Evolutionary conservation across 2,888 invertebrate genomes (phyloP).

Genomic region (Hipparchia semele): DNA sequence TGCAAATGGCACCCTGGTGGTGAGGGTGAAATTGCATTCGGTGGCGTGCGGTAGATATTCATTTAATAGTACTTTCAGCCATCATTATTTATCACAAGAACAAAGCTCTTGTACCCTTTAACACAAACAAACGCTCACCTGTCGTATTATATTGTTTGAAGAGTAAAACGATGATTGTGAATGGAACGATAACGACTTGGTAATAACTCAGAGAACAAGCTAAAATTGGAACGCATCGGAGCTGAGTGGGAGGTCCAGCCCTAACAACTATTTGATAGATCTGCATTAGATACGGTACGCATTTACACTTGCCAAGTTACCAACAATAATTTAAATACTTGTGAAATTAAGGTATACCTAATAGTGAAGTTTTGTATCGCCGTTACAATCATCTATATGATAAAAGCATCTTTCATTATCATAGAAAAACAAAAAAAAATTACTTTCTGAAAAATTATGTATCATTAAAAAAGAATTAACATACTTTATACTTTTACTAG

Average conservation of each 20-base stretch:
- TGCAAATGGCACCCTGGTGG: too few species aligned
- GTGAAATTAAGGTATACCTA: neutral
- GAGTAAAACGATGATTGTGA: constrained; percentile 45
- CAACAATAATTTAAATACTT: constrained; percentile 38
- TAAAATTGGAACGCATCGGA: constrained; percentile 69
- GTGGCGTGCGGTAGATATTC: too few species aligned
- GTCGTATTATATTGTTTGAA: constrained; percentile 17
- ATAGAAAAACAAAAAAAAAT: too few species aligned
- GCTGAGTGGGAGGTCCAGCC: constrained; percentile 55
- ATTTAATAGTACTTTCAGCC: too few species aligned
- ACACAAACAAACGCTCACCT: neutral
- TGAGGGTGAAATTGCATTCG: too few species aligned
- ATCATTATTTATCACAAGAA: neutral
- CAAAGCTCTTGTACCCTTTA: constrained; percentile 1
- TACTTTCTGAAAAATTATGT: too few species aligned
- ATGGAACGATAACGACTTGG: constrained; percentile 55
- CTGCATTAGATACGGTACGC: constrained; percentile 44
- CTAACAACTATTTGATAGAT: constrained; percentile 55
- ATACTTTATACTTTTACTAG: too few species aligned
- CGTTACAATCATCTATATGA: too few species aligned
- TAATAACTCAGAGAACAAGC: constrained; percentile 62
- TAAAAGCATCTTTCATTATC: too few species aligned
- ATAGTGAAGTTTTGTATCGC: neutral
- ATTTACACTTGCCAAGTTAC: constrained; percentile 54
- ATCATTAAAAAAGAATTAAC: too few species aligned